A percentile compares a stretch with the other conserved stretches of the same genome.
These are phyloP conservation scores for Bombus sibiricus DNA, from an alignment of 1,140 invertebrate species.

Conservation along the genomic window DNA sequence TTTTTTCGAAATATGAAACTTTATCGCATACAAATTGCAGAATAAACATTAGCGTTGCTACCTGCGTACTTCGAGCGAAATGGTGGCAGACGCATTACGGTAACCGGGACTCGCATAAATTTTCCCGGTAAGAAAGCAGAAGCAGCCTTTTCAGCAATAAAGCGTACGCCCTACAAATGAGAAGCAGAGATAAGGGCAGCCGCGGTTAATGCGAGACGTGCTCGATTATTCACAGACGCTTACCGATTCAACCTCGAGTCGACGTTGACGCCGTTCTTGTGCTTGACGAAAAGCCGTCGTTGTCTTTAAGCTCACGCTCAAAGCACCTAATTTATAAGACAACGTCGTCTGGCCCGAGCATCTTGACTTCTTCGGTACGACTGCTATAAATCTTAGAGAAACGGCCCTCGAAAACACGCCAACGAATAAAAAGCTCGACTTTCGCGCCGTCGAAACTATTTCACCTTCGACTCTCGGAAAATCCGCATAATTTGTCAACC, in stretches of 20 bases:
- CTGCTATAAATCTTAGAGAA: slow-evolving; percentile 40
- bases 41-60: background rate
- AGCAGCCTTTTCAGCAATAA: slow-evolving; percentile 5
- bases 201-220: slow-evolving; percentile 20
- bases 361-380: slow-evolving; percentile 1
- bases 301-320: background rate
- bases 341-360: background rate
- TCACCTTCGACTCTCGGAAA: background rate
- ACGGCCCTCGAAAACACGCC: background rate
- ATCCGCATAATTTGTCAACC: background rate
- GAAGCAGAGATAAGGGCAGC: slow-evolving; percentile 36
- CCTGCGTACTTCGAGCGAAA: background rate
- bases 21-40: background rate
- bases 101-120: slow-evolving; percentile 8
- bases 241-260: background rate
- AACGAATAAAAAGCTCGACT: background rate
- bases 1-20: background rate
- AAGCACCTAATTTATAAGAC: slow-evolving; percentile 28
- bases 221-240: slow-evolving; percentile 51
- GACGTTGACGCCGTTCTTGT: background rate
- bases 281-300: background rate
- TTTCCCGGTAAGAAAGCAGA: background rate
- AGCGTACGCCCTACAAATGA: slow-evolving; percentile 15
- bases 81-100: background rate
- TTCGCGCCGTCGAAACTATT: background rate